Evolutionary conservation across 1,140 invertebrate species (phyloP).

Genomic region (Drosophila equinoxialis): DNA sequence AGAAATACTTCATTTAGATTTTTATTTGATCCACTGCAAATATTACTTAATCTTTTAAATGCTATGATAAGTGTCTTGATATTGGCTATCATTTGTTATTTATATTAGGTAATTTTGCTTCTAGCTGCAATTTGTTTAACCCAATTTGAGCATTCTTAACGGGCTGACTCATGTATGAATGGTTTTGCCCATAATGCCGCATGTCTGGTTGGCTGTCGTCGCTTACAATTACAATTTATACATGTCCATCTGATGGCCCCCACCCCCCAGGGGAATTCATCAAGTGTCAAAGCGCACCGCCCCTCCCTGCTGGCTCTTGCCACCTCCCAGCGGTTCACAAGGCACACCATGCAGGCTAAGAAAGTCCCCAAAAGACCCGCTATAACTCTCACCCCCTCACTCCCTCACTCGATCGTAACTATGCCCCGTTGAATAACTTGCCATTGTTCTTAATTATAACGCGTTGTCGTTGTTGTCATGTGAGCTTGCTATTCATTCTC

Average conservation of each 20-base stretch:
- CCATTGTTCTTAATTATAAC: constrained; percentile 80
- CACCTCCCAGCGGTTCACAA: too few species aligned
- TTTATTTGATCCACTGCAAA: too few species aligned
- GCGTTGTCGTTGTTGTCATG: constrained; percentile 71
- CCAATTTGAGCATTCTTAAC: constrained; percentile 20
- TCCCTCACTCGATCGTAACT: not conserved
- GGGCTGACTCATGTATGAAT: not conserved
- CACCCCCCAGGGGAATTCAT: constrained; percentile 45
- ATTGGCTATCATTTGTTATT: not conserved
- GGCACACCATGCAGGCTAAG: constrained; percentile 1
- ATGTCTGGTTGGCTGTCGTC: not conserved
- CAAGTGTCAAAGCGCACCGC: constrained; percentile 46
- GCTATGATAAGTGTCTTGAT: too few species aligned
- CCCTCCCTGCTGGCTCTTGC: not conserved
- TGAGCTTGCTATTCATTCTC: constrained; percentile 76
- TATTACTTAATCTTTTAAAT: too few species aligned
- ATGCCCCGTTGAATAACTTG: constrained; percentile 62
- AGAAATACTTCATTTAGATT: too few species aligned
- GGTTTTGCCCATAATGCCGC: not conserved
- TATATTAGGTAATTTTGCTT: constrained; percentile 1
- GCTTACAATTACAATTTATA: constrained; percentile 20
- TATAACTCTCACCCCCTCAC: not conserved
- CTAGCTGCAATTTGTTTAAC: not conserved
- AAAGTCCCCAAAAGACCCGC: constrained; percentile 14
- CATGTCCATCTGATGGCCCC: constrained; percentile 41